These are phyloP conservation scores for Bucco capensis DNA, from an alignment of 2,113 vertebrate species.

Conservation along the genomic window DNA sequence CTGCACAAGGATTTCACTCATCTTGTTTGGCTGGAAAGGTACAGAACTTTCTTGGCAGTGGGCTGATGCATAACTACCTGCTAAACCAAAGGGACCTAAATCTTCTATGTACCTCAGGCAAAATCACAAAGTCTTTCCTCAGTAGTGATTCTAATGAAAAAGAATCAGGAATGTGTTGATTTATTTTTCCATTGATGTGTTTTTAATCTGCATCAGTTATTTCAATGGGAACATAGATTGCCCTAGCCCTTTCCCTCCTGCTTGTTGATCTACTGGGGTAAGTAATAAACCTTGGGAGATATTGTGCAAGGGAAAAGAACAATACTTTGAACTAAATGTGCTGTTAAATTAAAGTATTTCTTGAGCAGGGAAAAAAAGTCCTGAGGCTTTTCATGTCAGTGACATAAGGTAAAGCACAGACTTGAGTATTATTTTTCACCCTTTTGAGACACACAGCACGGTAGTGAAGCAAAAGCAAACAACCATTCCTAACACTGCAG, in stretches of 20 bases:
- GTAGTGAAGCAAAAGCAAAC: constrained; percentile 46
- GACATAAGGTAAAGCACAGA: constrained; percentile 5
- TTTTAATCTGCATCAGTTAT: constrained; percentile 1
- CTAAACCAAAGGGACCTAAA: not conserved
- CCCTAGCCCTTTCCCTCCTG: not conserved
- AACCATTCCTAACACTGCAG: constrained; percentile 13
- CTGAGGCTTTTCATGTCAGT: constrained; percentile 18
- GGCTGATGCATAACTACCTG: not conserved
- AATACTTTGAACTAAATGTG: constrained; percentile 53
- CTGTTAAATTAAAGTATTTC: constrained; percentile 42
- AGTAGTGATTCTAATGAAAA: not conserved
- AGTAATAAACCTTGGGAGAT: not conserved
- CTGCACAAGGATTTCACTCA: not conserved
- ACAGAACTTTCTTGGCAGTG: not conserved
- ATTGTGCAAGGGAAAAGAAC: constrained; percentile 23
- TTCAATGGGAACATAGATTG: not conserved
- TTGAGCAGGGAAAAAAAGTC: constrained; percentile 27
- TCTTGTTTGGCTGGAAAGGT: not conserved
- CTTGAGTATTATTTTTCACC: not conserved
- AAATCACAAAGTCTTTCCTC: not conserved
- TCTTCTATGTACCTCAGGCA: not conserved
- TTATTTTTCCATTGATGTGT: not conserved
- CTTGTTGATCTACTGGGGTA: not conserved
- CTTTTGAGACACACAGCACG: not conserved
- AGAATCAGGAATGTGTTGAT: not conserved